Base-by-base conservation (phyloP, 2,888 invertebrate genomes). In the Agonopterix heracliana region DNA sequence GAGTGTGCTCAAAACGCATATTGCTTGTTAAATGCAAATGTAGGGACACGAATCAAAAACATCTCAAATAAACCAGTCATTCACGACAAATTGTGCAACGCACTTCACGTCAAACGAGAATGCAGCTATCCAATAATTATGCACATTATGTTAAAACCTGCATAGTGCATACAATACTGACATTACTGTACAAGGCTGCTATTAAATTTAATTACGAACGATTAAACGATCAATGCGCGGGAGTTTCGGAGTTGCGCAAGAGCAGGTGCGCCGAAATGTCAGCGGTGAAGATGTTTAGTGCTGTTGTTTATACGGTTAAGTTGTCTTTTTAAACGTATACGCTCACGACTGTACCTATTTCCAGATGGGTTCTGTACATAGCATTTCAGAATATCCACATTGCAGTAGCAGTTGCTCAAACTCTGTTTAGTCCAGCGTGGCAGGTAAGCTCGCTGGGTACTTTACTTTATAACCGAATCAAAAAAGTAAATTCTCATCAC, bases 191-290 rank as follows among this genome's bases (percentile, higher is more conserved):
- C 53, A 55, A 59, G 46, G 55, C 56, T 46, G 63, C 64, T 54
- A 68, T 71, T 68, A 71, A 62, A 66, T 64, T 71, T 72, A 72
- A 71, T 71, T 70, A 70, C 55, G 54, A 49, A 46, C 54, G 55
- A 62, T 63, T 59, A 59, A 50, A 44, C 50, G 60, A 59, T 60
- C 58, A 50, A 56, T 58, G 63, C 60, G 63, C 60, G 61, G 63
- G 66, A 64, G 63, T 54, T 57, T 54, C 50, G 55, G 58, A 60
- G 48, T 60, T 64, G 67, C 64, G 64, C 64, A 56, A 57, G 56
- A 58, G 64, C 66, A 64, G 58, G 59, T 64, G 63, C 57, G 53
- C 58, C 59, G 57, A 61, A 64, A 66, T 63, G 66, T 64, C 64
- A 66, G 52, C 34, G 40, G 45, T 41, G 34, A n/a, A 38, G 38